These are phyloP conservation scores for Eristalis arbustorum DNA, from an alignment of 2,888 invertebrate genomes.

Conservation along the genomic window DNA sequence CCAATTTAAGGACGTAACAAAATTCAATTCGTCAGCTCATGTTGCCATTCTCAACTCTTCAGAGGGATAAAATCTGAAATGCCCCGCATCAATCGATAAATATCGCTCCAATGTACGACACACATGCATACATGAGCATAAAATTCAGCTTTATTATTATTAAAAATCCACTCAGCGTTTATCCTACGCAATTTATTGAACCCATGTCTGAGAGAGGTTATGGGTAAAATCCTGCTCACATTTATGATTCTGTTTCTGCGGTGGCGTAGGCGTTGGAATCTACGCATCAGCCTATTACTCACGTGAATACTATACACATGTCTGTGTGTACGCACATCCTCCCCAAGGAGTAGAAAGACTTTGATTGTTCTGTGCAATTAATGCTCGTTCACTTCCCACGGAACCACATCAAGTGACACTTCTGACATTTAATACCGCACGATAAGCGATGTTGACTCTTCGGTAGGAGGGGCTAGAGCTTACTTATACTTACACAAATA, in stretches of 20 bases:
- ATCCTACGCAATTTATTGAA: slow-evolving; percentile 38
- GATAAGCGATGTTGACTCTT: slow-evolving; percentile 16
- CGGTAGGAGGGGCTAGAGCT: background rate
- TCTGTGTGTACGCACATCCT: background rate
- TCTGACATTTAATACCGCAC: slow-evolving; percentile 36
- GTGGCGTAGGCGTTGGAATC: slow-evolving; percentile 33
- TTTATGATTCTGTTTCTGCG: slow-evolving; percentile 38
- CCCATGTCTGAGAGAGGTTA: slow-evolving; percentile 50
- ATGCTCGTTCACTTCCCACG: slow-evolving; percentile 42
- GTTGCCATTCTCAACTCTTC: background rate
- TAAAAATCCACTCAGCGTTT: slow-evolving; percentile 8
- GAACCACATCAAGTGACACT: slow-evolving; percentile 29
- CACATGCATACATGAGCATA: background rate
- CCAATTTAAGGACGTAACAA: background rate
- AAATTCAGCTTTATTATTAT: background rate
- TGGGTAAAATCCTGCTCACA: slow-evolving; percentile 45
- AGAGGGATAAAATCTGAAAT: background rate
- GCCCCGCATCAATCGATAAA: background rate
- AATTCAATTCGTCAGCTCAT: background rate
- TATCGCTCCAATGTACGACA: background rate
- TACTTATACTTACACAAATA: background rate
- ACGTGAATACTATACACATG: background rate
- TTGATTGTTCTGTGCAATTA: slow-evolving; percentile 47
- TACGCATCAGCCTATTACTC: slow-evolving; percentile 24
- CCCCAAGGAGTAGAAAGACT: slow-evolving; percentile 12